A percentile compares a stretch with the other conserved stretches of the same genome.
phyloP scores from a whole-genome alignment of 2,888 invertebrate species.

The Athetis lepigone region DNA sequence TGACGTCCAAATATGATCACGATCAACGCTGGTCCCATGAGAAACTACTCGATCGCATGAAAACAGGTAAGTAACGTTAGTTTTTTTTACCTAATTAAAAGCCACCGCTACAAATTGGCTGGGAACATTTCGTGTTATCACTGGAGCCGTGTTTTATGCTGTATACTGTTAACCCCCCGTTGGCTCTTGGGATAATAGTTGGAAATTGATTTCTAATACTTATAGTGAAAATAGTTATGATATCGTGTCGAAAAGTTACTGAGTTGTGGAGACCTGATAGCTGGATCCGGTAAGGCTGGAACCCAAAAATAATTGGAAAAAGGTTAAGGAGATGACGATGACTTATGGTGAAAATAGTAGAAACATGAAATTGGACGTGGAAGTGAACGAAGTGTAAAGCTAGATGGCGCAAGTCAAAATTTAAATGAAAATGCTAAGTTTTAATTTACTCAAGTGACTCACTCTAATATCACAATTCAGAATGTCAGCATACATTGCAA shows the following conservation, averaged over 20 bases:
- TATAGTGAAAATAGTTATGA: conserved; percentile 7
- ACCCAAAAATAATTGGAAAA: too few species aligned
- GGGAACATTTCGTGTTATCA: conserved; percentile 55
- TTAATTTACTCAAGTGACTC: too few species aligned
- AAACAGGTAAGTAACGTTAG: conserved; percentile 56
- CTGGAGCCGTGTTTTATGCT: conserved; percentile 35
- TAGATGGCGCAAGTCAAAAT: too few species aligned
- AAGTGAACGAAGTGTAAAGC: too few species aligned
- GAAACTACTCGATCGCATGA: conserved; percentile 50
- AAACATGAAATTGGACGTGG: too few species aligned
- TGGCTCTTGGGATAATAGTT: conserved; percentile 17
- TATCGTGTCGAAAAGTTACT: neutral
- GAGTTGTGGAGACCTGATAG: too few species aligned
- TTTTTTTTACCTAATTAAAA: conserved; percentile 64
- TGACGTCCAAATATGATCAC: conserved; percentile 63
- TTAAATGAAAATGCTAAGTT: too few species aligned
- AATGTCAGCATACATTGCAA: too few species aligned
- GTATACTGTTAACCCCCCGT: conserved; percentile 48
- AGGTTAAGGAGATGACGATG: too few species aligned
- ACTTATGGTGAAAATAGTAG: too few species aligned
- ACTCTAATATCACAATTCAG: too few species aligned
- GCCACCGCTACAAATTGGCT: conserved; percentile 62
- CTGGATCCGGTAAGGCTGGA: too few species aligned
- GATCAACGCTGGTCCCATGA: conserved; percentile 52
- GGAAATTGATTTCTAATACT: conserved; percentile 16